Conservation (phyloP, 2,888 invertebrate species). For the Clunio marinus region DNA sequence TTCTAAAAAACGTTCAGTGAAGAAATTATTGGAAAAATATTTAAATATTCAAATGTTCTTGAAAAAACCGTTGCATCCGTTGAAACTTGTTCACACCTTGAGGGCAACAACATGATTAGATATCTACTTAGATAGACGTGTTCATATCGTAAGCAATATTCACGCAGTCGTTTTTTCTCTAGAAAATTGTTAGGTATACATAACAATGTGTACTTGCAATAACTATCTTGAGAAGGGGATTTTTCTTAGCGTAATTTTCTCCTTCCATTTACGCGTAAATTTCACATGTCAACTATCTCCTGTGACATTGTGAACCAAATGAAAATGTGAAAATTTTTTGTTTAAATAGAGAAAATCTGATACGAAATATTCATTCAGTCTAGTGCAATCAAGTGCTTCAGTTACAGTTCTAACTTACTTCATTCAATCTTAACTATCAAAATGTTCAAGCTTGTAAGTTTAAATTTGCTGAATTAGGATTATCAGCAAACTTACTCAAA, state of each 20-base stretch:
- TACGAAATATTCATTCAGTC: constrained; percentile 30
- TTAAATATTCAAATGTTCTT: no score
- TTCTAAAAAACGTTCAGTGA: no score
- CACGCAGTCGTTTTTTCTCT: neutral
- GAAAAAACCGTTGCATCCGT: no score
- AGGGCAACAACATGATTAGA: no score
- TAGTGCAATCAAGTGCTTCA: constrained; percentile 12
- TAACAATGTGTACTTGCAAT: no score
- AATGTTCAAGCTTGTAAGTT: constrained; percentile 37
- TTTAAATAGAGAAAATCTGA: constrained; percentile 33
- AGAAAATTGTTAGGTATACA: no score
- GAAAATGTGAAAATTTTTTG: constrained; percentile 16
- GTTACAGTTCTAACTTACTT: constrained; percentile 11
- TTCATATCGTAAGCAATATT: neutral
- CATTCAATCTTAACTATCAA: constrained; percentile 22
- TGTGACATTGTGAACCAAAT: neutral
- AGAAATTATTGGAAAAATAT: no score
- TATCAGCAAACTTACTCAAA: neutral
- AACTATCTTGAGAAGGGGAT: constrained; percentile 5
- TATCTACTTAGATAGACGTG: no score
- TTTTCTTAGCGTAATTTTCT: constrained; percentile 20
- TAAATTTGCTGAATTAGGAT: no score
- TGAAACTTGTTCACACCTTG: no score
- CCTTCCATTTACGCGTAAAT: constrained; percentile 17
- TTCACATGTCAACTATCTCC: neutral